A percentile compares a stretch with the other conserved stretches of the same genome.
Conservation (phyloP, 2,888 invertebrate genomes). For the Megamerina dolium region DNA sequence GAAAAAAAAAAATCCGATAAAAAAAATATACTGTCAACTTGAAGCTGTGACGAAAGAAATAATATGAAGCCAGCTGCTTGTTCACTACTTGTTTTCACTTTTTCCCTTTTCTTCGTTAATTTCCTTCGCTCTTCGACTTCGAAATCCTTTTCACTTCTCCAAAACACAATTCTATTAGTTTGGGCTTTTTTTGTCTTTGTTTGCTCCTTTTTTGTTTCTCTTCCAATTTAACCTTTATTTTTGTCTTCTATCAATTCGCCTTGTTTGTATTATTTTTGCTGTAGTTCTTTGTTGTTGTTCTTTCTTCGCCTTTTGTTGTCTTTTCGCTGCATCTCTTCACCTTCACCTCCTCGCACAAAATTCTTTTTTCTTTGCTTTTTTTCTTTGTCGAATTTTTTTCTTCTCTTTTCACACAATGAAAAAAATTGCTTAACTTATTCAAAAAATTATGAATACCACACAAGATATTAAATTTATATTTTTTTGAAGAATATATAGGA, state of each 20-base stretch:
- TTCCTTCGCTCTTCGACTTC: no score
- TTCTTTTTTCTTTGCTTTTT: conserved; percentile 10
- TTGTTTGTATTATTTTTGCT: conserved; percentile 8
- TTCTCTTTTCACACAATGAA: no score
- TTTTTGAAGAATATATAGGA: no score
- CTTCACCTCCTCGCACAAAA: neutral
- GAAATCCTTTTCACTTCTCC: no score
- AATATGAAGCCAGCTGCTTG: conserved; percentile 12
- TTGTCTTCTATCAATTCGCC: conserved; percentile 8
- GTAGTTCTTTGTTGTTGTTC: conserved; percentile 8
- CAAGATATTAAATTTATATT: no score
- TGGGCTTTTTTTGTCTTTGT: conserved; percentile 1
- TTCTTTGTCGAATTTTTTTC: no score
- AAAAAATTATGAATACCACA: no score
- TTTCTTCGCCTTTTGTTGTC: conserved; percentile 13
- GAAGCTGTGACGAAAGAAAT: no score
- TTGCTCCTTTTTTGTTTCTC: conserved; percentile 3
- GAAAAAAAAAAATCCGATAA: no score
- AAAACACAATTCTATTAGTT: no score
- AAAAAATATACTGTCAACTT: no score
- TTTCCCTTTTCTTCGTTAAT: conserved; percentile 16
- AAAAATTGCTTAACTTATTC: no score
- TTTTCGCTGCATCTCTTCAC: conserved; percentile 5
- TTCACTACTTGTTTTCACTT: conserved; percentile 10
- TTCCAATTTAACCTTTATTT: neutral